These are phyloP conservation scores for Archaeoteleia sp. DNA, from an alignment of 2,888 invertebrate genomes.

Conservation along the genomic window DNA sequence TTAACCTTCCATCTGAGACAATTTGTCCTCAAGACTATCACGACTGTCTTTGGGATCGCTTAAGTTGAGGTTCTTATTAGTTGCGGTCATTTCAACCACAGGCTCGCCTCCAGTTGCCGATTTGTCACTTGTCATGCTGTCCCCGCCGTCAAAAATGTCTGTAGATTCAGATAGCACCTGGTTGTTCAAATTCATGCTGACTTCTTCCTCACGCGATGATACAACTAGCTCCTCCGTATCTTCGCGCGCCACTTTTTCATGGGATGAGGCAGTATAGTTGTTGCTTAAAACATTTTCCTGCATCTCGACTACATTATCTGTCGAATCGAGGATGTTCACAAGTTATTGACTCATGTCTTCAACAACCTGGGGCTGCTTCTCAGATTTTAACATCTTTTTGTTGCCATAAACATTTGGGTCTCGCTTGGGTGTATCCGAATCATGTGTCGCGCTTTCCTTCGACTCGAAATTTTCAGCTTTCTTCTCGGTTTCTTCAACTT, in stretches of 20 bases:
- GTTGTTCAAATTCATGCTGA: slow-evolving; percentile 38
- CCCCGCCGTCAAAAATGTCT: slow-evolving; percentile 63
- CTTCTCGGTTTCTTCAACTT: slow-evolving; percentile 28
- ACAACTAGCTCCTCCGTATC: slow-evolving; percentile 24
- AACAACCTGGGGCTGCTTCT: slow-evolving; percentile 59
- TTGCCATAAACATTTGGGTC: slow-evolving; percentile 66
- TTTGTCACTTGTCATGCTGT: slow-evolving; percentile 7
- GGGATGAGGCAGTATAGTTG: no score
- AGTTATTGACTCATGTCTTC: slow-evolving; percentile 72
- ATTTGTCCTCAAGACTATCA: slow-evolving; percentile 72
- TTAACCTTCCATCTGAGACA: slow-evolving; percentile 73
- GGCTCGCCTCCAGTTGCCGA: slow-evolving; percentile 55
- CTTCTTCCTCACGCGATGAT: slow-evolving; percentile 31
- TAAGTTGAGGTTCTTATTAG: slow-evolving; percentile 66
- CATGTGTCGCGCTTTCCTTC: slow-evolving; percentile 8
- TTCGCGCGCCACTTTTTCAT: slow-evolving; percentile 3
- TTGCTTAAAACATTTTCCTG: slow-evolving; percentile 69
- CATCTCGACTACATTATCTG: slow-evolving; percentile 70
- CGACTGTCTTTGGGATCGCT: slow-evolving; percentile 72
- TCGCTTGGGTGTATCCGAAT: slow-evolving; percentile 27
- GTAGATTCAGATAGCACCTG: slow-evolving; percentile 61
- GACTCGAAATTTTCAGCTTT: slow-evolving; percentile 15
- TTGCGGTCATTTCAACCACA: slow-evolving; percentile 61
- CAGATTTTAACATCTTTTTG: slow-evolving; percentile 67
- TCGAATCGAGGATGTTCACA: slow-evolving; percentile 70